phyloP scores from a whole-genome alignment of 2,888 invertebrate genomes.

The Drosophila testacea region DNA sequence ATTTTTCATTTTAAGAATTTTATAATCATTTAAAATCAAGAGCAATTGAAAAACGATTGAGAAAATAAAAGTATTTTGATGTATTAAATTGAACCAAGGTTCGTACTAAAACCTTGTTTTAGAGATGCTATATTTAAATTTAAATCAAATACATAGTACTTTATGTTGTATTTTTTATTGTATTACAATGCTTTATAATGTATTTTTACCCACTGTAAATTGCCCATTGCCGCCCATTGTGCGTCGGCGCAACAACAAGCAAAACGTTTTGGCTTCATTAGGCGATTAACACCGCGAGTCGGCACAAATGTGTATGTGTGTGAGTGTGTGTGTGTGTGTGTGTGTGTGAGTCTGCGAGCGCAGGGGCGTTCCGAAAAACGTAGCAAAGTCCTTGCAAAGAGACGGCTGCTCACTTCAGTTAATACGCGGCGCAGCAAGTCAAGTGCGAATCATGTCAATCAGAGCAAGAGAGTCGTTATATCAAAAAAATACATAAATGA shows the following conservation, averaged over 20 bases:
- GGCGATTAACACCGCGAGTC: slow-evolving; percentile 62
- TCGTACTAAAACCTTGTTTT: no score
- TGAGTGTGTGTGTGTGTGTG: slow-evolving; percentile 11
- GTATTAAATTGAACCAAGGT: no score
- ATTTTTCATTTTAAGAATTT: no score
- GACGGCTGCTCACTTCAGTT: slow-evolving; percentile 65
- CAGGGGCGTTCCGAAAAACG: slow-evolving; percentile 31
- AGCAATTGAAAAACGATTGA: no score
- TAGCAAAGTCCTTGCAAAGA: not conserved
- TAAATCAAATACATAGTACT: no score
- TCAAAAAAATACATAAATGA: slow-evolving; percentile 35
- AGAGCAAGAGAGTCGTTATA: slow-evolving; percentile 43
- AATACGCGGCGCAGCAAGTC: slow-evolving; percentile 67
- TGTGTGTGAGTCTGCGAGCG: slow-evolving; percentile 13
- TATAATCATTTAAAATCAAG: no score
- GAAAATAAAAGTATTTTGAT: no score
- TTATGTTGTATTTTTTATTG: no score
- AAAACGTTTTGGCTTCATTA: slow-evolving; percentile 76
- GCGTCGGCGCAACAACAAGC: slow-evolving; percentile 42
- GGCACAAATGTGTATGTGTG: not conserved
- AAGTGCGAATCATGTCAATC: slow-evolving; percentile 77
- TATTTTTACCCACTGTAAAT: slow-evolving; percentile 9
- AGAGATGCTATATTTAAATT: no score
- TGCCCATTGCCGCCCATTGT: not conserved
- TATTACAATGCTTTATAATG: no score